Evolutionary conservation across 2,113 vertebrate species (phyloP), one percentile per base, ranked within the genome.

Genomic region (Mus musculus): DNA sequence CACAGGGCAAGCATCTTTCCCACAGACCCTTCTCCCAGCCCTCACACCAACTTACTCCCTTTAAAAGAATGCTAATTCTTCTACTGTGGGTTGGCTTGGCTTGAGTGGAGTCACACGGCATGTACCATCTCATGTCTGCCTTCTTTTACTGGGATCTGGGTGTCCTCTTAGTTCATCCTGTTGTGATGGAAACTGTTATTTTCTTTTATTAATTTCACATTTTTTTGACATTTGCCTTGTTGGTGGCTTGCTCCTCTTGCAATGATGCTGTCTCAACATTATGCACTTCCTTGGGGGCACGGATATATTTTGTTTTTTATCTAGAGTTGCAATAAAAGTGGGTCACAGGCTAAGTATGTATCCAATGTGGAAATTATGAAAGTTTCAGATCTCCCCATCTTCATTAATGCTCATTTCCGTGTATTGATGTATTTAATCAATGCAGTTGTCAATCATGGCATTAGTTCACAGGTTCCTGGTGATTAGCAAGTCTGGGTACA

Each of bases 391-490:
- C 14, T 90, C 3, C 39, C 86, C 69, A 75, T 78, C 17, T 28
- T 90, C 54, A 26, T 24, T 52, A n/a, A 16, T 61, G 63, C 19
- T 84, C 73, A 28, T 56, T 90, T 90, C 52, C 72, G 20, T 54
- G 24, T 46, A 46, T 65, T 94, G 39, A 75, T 42, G 24, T 77
- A 72, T 77, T 77, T 85, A 65, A 63, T 63, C 7, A 19, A 33
- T 78, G 28, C 16, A 49, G 5, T 39, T 77, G 8, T 39, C 81
- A 89, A 46, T 88, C 67, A 46, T 26, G 22, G 17, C 89, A 46
- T 84, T 61, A 81, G 14, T 90, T 96, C 86, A 76, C 17, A 28
- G 71, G 78, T 89, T 93, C 89, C 80, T 96, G 46, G 12, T 69
- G 73, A 49, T 95, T 93, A 84, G 77, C 49, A 33, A 72, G 42